Evolutionary conservation across 2,888 invertebrate genomes (phyloP).

Genomic region (Pandemis heparana): DNA sequence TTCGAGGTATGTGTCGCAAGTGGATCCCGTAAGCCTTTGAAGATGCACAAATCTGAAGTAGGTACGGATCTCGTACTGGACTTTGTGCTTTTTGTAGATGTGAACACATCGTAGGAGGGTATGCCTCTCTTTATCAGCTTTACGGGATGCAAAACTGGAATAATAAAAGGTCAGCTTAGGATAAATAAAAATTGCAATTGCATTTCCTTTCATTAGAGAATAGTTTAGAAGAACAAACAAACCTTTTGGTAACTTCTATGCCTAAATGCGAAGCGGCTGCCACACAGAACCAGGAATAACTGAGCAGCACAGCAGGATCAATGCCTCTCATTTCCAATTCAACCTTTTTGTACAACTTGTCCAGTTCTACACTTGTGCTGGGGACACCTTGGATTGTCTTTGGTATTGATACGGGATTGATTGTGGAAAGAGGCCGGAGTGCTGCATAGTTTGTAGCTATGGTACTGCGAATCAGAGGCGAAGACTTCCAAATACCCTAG

Average conservation of each 20-base stretch:
- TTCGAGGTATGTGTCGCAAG: slow-evolving; percentile 97
- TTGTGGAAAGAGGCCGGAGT: slow-evolving; percentile 58
- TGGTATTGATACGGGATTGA: slow-evolving; percentile 56
- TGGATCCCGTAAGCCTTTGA: slow-evolving; percentile 96
- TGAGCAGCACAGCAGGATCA: slow-evolving; percentile 94
- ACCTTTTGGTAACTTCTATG: slow-evolving; percentile 90
- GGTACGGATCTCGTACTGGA: slow-evolving; percentile 98
- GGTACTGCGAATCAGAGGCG: slow-evolving; percentile 57
- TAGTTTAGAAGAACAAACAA: slow-evolving; percentile 55
- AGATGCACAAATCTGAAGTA: slow-evolving; percentile 94
- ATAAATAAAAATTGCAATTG: too few species aligned
- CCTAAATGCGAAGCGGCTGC: slow-evolving; percentile 93
- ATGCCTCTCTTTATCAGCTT: slow-evolving; percentile 90
- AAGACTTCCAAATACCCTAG: slow-evolving; percentile 67
- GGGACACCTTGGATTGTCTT: slow-evolving; percentile 61
- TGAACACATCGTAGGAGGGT: slow-evolving; percentile 95
- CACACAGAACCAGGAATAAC: slow-evolving; percentile 94
- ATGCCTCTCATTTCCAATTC: slow-evolving; percentile 95
- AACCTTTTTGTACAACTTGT: slow-evolving; percentile 93
- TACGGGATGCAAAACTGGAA: slow-evolving; percentile 90
- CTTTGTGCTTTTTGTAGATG: slow-evolving; percentile 96
- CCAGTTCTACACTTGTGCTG: slow-evolving; percentile 77
- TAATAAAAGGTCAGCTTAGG: slow-evolving; percentile 21
- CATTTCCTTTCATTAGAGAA: too few species aligned
- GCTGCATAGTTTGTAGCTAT: slow-evolving; percentile 52